Percentiles rank a stretch among this genome's conserved stretches.
Conservation (phyloP, 2,888 invertebrate species). For the Sarcophaga variegata region DNA sequence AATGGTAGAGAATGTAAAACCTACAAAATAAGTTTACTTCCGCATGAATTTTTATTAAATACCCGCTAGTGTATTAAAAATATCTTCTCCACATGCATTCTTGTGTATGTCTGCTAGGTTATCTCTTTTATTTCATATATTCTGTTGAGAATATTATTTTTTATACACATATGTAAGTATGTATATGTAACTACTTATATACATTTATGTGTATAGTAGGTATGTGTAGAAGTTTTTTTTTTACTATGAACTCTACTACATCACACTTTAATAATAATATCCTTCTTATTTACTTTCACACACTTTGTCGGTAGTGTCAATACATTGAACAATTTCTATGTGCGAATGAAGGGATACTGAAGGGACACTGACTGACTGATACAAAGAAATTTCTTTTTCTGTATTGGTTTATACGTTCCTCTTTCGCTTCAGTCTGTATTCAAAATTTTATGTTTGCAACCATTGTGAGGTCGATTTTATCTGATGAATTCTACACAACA, state of each 20-base stretch:
- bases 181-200: not conserved
- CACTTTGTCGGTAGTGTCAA: slow-evolving; percentile 23
- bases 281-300: slow-evolving; percentile 24
- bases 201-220: not conserved
- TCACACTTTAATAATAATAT: not conserved
- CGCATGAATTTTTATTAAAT: slow-evolving; percentile 56
- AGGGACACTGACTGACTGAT: no score
- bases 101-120: not conserved
- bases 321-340: not conserved
- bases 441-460: slow-evolving; percentile 4
- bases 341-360: not conserved
- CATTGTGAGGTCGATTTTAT: slow-evolving; percentile 5
- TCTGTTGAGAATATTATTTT: not conserved
- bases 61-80: slow-evolving; percentile 48
- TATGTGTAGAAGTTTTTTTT: not conserved
- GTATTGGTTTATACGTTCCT: not conserved
- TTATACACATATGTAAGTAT: not conserved
- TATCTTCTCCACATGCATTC: not conserved
- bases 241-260: no score
- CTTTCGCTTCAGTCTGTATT: not conserved
- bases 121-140: no score
- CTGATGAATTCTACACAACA: not conserved
- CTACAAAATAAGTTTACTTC: slow-evolving; percentile 50
- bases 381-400: not conserved
- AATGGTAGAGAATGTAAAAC: not conserved